Base-by-base conservation (phyloP, 1,140 invertebrate genomes). In the Parapsyche elsis region DNA sequence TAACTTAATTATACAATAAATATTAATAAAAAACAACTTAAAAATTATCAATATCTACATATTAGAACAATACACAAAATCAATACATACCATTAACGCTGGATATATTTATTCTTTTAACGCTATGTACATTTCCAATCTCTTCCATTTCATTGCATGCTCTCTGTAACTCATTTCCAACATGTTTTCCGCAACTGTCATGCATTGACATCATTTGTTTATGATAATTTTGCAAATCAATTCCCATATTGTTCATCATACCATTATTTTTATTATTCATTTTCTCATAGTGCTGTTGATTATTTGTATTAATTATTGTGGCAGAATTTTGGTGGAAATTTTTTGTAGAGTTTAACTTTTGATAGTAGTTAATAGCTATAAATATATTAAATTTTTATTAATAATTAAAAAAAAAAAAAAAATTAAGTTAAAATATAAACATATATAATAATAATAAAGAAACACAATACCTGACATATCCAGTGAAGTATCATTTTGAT, bases 371-470 rank as follows among this genome's bases (percentile, higher is more conserved):
- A 0, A 86, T 85, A 0, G 86, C 64, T 67, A 87, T 84, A 87
- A 88, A 71, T 87, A 86, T 67, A 87, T 84, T n/a, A 88, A 86
- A 5, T 86, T 87, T 0, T 87, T 87, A 76, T 88, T 87, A n/a
- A n/a, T n/a, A n/a, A n/a, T n/a, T n/a, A n/a, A n/a, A n/a, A n/a
- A n/a, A 71, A 86, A 86, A 81, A 85, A 87, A 5, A 74, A 61
- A 76, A 85, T 80, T 45, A 86, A n/a, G n/a, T n/a, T n/a, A 86
- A 86, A 79, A 86, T 59, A 59, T 59, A 64, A 23, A 16, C 5
- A 5, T 64, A 23, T 64, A 64, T 23, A 64, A 64, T 23, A 19
- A 5, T 64, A 16, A 10, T 9, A 10, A 59, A 64, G n/a, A n/a
- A n/a, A n/a, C n/a, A n/a, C n/a, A 16, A 26, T 61, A 77, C 64